Conservation (phyloP, 2,113 vertebrate species). For the Marcusenius ussheri region DNA sequence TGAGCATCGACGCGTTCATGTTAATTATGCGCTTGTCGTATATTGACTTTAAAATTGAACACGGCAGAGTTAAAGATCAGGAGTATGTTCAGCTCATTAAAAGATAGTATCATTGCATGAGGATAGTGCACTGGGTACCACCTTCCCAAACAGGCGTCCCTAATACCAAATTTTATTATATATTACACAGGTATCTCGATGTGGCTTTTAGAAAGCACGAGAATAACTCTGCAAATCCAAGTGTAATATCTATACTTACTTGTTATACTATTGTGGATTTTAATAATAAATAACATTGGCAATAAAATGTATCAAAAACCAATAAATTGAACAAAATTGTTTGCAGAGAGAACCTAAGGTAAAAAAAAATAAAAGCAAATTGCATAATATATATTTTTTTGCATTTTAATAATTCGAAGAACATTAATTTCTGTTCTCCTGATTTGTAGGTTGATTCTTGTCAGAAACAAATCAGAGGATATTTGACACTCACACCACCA, state of each 20-base stretch:
- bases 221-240: background rate
- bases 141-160: background rate
- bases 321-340: background rate
- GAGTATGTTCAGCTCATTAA: conserved; percentile 25
- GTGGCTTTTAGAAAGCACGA: background rate
- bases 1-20: conserved; percentile 18
- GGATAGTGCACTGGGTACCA: background rate
- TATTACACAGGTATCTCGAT: background rate
- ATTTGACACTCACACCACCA: conserved; percentile 24
- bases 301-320: conserved; percentile 28
- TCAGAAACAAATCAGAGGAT: conserved; percentile 13
- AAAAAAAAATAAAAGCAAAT: conserved; percentile 24
- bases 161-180: background rate
- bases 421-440: conserved; percentile 6
- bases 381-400: background rate
- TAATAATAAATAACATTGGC: conserved; percentile 10
- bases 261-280: conserved; percentile 16
- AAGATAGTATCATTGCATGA: conserved; percentile 8
- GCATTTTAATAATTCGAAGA: conserved; percentile 25
- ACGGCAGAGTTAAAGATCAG: conserved; percentile 18
- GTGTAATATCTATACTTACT: conserved; percentile 4
- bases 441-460: conserved; percentile 19
- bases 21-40: conserved; percentile 20
- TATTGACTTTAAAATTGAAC: conserved; percentile 21
- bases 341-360: background rate